Percentiles rank a stretch among this genome's conserved stretches.
These are phyloP conservation scores for Geotrypetes seraphini DNA, from an alignment of 2,797 vertebrate genomes.

Conservation along the genomic window DNA sequence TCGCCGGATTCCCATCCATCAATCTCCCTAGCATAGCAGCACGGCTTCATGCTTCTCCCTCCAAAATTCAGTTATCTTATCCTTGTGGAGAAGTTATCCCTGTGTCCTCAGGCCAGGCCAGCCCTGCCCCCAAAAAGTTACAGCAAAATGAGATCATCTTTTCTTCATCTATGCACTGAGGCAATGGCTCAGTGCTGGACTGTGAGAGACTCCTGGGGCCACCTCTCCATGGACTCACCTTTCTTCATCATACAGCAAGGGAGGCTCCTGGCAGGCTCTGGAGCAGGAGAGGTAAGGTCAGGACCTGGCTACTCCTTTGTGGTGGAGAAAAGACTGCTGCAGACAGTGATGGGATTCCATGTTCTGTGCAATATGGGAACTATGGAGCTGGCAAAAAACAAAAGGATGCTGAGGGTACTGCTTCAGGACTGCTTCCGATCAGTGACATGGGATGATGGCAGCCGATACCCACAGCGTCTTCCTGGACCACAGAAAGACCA, in stretches of 20 bases:
- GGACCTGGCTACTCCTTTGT: too few species aligned
- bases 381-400: too few species aligned
- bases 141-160: neutral
- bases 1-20: neutral
- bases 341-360: too few species aligned
- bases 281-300: neutral
- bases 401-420: too few species aligned
- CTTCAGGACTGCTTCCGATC: too few species aligned
- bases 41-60: neutral
- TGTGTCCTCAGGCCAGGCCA: neutral
- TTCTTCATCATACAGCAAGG: neutral
- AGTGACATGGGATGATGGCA: too few species aligned
- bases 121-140: neutral
- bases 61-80: neutral
- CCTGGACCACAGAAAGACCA: too few species aligned
- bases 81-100: slow-evolving; percentile 2
- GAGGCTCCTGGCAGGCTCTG: neutral
- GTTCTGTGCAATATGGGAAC: too few species aligned
- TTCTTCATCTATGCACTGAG: neutral
- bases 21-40: neutral
- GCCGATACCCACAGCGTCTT: too few species aligned
- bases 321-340: too few species aligned
- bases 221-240: neutral
- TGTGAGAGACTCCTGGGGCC: neutral
- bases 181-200: neutral